These are phyloP conservation scores for Caenorhabditis inopinata DNA, from an alignment of 1,140 invertebrate species.

Conservation along the genomic window DNA sequence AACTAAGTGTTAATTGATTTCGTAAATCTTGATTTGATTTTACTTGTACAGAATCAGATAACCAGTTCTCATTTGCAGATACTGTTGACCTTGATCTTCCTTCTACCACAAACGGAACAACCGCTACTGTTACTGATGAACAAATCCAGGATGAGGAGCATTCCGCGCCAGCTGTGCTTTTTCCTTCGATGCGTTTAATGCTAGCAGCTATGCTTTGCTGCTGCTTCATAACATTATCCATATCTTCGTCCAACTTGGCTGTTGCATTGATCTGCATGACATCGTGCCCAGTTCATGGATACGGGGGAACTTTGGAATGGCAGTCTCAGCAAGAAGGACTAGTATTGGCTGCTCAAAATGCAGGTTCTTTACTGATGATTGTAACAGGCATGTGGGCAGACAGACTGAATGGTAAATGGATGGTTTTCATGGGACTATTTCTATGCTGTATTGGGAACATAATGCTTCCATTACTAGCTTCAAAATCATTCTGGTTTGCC, in stretches of 20 bases:
- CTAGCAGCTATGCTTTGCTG: conserved; percentile 60
- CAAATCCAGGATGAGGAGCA: conserved; percentile 42
- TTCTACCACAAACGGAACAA: background rate
- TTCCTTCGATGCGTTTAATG: conserved; percentile 63
- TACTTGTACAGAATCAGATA: background rate
- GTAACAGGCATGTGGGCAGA: conserved; percentile 62
- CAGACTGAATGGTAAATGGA: conserved; percentile 63
- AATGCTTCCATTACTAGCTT: conserved; percentile 57
- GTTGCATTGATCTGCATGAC: conserved; percentile 66
- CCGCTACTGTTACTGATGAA: background rate
- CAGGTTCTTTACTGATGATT: conserved; percentile 61
- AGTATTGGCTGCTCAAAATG: conserved; percentile 64
- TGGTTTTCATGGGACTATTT: conserved; percentile 56
- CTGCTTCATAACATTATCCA: conserved; percentile 64
- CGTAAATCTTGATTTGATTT: background rate
- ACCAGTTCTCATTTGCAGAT: background rate
- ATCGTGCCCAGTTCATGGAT: conserved; percentile 62
- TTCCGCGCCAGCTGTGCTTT: conserved; percentile 46
- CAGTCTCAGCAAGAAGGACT: conserved; percentile 62
- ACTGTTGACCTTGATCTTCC: conserved; percentile 2
- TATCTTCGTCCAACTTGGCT: conserved; percentile 63
- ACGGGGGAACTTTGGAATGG: conserved; percentile 61
- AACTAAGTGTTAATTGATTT: no score
- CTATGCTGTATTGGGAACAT: conserved; percentile 61
- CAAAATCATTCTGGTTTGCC: conserved; percentile 59